Conservation (phyloP, 2,113 vertebrate species). For the Calidris pugnax region DNA sequence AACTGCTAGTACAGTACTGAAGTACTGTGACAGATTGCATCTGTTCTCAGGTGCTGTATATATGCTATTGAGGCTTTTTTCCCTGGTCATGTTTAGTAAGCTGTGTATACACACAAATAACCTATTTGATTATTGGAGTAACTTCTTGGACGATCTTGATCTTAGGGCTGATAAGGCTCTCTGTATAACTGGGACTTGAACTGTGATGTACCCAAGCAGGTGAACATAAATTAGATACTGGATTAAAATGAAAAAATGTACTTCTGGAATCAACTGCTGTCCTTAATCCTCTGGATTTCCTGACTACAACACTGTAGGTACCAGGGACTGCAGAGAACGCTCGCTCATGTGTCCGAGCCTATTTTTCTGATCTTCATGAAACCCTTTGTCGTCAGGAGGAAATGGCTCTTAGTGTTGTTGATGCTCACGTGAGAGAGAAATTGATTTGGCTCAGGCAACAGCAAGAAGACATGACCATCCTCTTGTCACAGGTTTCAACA, state of each 20-base stretch:
- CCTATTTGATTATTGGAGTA: neutral
- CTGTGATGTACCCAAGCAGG: neutral
- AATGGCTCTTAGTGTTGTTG: constrained; percentile 98
- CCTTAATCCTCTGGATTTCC: neutral
- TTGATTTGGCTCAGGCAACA: constrained; percentile 97
- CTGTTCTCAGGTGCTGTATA: neutral
- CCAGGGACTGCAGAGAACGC: constrained; percentile 96
- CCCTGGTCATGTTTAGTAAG: neutral
- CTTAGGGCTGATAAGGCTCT: neutral
- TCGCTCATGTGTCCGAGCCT: constrained; percentile 94
- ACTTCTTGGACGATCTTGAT: neutral
- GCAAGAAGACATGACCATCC: constrained; percentile 98
- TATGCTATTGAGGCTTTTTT: neutral
- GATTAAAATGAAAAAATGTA: neutral
- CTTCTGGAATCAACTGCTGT: neutral
- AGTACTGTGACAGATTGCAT: neutral
- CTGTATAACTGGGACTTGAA: neutral
- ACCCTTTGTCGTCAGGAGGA: constrained; percentile 97
- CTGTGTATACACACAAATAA: neutral
- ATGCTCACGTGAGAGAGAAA: constrained; percentile 93
- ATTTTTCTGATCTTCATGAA: constrained; percentile 97
- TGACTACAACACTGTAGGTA: constrained; percentile 74
- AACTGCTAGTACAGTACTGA: neutral
- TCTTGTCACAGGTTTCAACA: constrained; percentile 95
- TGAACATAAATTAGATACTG: neutral